These are phyloP conservation scores for Cottoperca gobio DNA, from an alignment of 2,797 vertebrate species.

Conservation along the genomic window DNA sequence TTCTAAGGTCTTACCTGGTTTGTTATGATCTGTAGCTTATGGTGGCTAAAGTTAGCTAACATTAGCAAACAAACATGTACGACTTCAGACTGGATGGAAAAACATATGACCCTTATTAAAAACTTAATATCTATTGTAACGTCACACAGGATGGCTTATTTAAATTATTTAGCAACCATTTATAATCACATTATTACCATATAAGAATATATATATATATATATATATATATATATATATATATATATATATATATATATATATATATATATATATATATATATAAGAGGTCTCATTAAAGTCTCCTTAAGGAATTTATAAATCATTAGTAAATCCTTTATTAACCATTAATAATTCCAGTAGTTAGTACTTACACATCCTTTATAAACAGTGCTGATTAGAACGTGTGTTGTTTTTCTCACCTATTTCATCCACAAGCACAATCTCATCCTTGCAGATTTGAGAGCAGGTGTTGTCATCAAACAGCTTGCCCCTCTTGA, in stretches of 20 bases:
- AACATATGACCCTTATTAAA: too few species aligned
- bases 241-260: too few species aligned
- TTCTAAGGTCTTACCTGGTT: too few species aligned
- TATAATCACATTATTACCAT: background rate
- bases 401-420: slow-evolving; percentile 54
- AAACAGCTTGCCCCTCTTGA: slow-evolving; percentile 88
- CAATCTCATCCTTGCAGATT: slow-evolving; percentile 94
- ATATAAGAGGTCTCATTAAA: too few species aligned
- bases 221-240: too few species aligned
- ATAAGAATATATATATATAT: too few species aligned
- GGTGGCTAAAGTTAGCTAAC: too few species aligned
- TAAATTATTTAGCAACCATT: background rate
- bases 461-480: slow-evolving; percentile 89
- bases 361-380: background rate
- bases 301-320: background rate
- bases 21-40: background rate
- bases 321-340: background rate
- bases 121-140: background rate
- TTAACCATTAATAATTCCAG: background rate
- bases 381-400: background rate
- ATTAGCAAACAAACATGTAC: too few species aligned
- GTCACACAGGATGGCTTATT: background rate
- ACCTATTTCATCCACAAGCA: slow-evolving; percentile 90
- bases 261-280: too few species aligned
- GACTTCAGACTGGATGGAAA: too few species aligned